Evolutionary conservation across 2,113 vertebrate genomes (phyloP).

Genomic region (Megaleporinus macrocephalus): DNA sequence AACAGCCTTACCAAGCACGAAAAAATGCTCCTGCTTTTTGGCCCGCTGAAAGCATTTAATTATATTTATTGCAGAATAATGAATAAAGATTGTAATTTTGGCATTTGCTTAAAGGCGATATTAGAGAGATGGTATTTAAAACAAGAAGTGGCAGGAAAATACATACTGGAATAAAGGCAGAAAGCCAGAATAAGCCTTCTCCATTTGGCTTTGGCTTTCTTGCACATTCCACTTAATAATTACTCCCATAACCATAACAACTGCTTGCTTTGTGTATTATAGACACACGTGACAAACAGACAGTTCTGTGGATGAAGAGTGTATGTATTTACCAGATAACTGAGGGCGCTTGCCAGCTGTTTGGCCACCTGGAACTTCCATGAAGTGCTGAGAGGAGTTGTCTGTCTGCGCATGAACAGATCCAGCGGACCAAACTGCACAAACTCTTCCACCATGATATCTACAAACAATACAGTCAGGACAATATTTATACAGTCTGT

Average conservation of each 20-base stretch:
- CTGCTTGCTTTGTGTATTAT: not conserved
- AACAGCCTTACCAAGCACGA: no score
- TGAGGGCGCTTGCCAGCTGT: conserved; percentile 93
- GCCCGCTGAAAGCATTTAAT: no score
- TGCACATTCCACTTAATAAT: not conserved
- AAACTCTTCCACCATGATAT: conserved; percentile 98
- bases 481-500: not conserved
- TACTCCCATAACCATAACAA: not conserved
- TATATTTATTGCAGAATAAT: no score
- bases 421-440: conserved; percentile 93
- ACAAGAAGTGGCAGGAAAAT: no score
- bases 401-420: conserved; percentile 89
- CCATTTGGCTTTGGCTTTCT: no score
- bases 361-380: conserved; percentile 99
- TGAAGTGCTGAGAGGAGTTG: conserved; percentile 81
- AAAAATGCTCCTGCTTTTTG: no score
- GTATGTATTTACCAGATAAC: conserved; percentile 88
- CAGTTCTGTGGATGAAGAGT: conserved; percentile 3
- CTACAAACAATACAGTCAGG: conserved; percentile 64
- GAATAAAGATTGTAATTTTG: no score
- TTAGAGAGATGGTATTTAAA: no score
- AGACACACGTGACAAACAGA: not conserved
- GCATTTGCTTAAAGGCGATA: no score
- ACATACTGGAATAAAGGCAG: no score
- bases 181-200: no score